phyloP scores from a whole-genome alignment of 2,888 invertebrate genomes.

The Sinodicranocentrus sp. region DNA sequence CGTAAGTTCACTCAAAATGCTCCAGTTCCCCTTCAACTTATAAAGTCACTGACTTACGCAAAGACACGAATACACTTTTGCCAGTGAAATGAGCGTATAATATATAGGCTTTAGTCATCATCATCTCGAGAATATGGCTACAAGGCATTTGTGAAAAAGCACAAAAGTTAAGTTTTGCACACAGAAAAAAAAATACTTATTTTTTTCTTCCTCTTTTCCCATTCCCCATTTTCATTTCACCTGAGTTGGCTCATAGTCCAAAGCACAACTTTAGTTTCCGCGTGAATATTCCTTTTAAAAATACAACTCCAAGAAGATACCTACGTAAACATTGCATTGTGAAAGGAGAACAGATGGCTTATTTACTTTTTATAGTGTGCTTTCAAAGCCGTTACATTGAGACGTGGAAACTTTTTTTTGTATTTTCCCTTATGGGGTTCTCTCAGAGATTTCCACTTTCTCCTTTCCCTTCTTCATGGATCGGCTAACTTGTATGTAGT shows the following conservation, averaged over 20 bases:
- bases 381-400: conserved; percentile 16
- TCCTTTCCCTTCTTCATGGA: not conserved
- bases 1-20: not conserved
- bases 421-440: conserved; percentile 14
- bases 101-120: too few relatives aligned
- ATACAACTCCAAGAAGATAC: not conserved
- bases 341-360: conserved; percentile 15
- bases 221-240: not conserved
- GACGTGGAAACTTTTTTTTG: conserved; percentile 35
- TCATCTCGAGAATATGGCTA: not conserved
- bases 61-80: too few relatives aligned
- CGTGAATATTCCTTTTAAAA: not conserved
- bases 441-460: not conserved
- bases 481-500: too few relatives aligned
- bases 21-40: not conserved
- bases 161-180: not conserved
- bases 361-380: conserved; percentile 34
- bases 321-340: not conserved
- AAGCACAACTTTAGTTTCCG: not conserved
- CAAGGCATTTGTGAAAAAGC: not conserved
- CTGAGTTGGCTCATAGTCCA: not conserved
- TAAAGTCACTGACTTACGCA: not conserved
- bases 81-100: too few relatives aligned
- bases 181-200: not conserved
- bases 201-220: not conserved